These are phyloP conservation scores for Myotis planiceps DNA, from an alignment of 2,797 vertebrate genomes.

Conservation along the genomic window DNA sequence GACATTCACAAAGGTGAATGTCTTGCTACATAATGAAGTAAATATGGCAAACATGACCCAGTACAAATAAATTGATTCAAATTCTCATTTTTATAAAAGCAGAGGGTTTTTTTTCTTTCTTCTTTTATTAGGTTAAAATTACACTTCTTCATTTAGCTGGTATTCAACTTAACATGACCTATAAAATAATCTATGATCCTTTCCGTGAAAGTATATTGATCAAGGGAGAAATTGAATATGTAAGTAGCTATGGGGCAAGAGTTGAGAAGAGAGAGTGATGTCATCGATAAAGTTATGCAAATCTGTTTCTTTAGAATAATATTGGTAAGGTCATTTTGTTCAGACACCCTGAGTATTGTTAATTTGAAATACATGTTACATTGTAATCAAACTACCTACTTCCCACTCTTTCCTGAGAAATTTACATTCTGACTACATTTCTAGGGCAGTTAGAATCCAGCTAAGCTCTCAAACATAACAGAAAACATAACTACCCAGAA, in stretches of 20 bases:
- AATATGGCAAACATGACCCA: neutral
- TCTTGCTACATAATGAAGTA: neutral
- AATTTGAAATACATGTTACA: conserved; percentile 81
- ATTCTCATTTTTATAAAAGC: neutral
- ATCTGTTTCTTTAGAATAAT: conserved; percentile 66
- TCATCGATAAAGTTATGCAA: conserved; percentile 73
- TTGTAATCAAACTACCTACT: conserved; percentile 84
- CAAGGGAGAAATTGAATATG: conserved; percentile 25
- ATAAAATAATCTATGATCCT: neutral
- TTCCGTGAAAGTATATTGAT: neutral
- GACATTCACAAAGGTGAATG: neutral
- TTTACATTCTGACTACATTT: conserved; percentile 85
- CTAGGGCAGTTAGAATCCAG: conserved; percentile 84
- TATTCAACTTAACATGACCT: conserved; percentile 3
- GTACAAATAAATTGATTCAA: neutral
- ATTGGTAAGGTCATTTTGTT: conserved; percentile 81
- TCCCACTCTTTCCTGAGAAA: conserved; percentile 72
- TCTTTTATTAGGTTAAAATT: conserved; percentile 30
- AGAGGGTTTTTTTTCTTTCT: neutral
- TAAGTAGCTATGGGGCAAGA: neutral
- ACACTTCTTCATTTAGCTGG: neutral
- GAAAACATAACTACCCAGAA: conserved; percentile 83
- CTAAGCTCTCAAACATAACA: conserved; percentile 86
- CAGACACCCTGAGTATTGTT: conserved; percentile 80
- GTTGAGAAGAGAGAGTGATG: neutral